A percentile compares a stretch with the other conserved stretches of the same genome.
Conservation (phyloP, 2,113 vertebrate species). For the Climacteris rufus region DNA sequence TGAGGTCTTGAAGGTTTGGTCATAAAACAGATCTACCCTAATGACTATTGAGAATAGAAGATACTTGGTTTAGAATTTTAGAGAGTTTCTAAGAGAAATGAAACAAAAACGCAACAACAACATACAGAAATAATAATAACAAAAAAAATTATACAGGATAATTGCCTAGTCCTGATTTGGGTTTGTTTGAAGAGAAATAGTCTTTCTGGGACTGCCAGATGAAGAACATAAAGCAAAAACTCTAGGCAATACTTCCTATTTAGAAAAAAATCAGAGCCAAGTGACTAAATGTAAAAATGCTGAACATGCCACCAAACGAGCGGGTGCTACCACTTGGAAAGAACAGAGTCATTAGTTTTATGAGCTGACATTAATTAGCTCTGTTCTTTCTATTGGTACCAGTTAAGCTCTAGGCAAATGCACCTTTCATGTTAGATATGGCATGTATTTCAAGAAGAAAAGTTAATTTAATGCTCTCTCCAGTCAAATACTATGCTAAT, state of each 20-base stretch:
- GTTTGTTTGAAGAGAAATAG: neutral
- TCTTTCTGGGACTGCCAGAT: neutral
- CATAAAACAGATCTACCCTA: neutral
- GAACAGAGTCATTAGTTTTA: neutral
- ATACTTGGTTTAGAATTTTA: neutral
- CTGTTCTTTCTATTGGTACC: neutral
- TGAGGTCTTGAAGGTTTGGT: neutral
- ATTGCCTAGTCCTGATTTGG: neutral
- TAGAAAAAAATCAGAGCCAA: neutral
- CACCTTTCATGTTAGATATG: neutral
- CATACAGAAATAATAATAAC: neutral
- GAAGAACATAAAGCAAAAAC: neutral
- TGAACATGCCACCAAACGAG: neutral
- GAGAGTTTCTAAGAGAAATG: neutral
- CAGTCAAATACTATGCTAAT: neutral
- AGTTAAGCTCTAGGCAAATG: conserved; percentile 20
- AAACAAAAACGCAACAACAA: neutral
- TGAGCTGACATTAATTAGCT: conserved; percentile 22
- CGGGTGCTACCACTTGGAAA: neutral
- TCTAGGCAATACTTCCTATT: neutral
- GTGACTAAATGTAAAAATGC: neutral
- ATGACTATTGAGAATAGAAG: neutral
- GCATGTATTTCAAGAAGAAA: neutral
- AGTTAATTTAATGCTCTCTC: neutral
- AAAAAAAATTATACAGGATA: neutral